Evolutionary conservation across 2,113 vertebrate species (phyloP).

Genomic region (Elephas maximus): DNA sequence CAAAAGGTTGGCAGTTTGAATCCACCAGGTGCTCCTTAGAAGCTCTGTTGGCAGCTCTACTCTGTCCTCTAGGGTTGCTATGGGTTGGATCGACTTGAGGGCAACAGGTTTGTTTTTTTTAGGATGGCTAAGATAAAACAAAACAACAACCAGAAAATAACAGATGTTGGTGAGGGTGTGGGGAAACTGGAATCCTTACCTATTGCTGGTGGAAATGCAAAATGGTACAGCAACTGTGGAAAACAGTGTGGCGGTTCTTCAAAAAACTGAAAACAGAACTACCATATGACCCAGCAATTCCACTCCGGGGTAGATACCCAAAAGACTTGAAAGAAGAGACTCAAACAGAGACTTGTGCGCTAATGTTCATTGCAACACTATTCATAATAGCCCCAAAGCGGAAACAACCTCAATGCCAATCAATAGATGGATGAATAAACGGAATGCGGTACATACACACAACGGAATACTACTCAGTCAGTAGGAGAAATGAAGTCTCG

Average conservation of each 20-base stretch:
- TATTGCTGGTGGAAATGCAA: background rate
- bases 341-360: background rate
- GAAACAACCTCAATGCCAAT: background rate
- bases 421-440: background rate
- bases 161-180: background rate
- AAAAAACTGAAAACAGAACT: background rate
- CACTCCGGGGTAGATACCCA: background rate
- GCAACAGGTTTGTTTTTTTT: no score
- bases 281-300: background rate
- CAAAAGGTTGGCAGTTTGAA: no score
- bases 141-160: background rate
- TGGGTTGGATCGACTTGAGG: no score
- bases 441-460: background rate
- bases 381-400: background rate
- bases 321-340: background rate
- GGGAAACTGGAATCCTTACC: background rate
- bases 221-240: background rate
- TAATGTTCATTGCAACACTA: background rate
- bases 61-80: no score
- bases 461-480: background rate
- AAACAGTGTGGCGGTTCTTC: background rate
- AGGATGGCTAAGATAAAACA: background rate
- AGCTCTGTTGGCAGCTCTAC: no score
- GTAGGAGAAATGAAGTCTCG: background rate
- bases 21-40: no score